Evolutionary conservation across 2,888 invertebrate genomes (phyloP).

Genomic region (Caenorhabditis japonica): DNA sequence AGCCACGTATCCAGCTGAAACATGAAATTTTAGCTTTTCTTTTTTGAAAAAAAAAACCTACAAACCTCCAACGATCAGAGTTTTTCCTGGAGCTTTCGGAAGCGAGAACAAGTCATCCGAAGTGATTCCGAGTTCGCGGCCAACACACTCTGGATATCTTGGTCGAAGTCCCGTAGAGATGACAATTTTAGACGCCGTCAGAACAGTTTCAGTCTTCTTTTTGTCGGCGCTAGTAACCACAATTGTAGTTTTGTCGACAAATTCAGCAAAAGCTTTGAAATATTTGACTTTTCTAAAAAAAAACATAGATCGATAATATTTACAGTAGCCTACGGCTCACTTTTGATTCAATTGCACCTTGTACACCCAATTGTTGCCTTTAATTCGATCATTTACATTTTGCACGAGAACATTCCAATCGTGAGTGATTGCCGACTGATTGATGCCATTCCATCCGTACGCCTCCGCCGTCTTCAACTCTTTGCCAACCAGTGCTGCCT

Average conservation of each 20-base stretch:
- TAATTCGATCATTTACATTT: constrained; percentile 77
- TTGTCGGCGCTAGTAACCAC: constrained; percentile 74
- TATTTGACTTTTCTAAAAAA: constrained; percentile 79
- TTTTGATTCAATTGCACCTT: constrained; percentile 78
- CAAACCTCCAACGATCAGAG: constrained; percentile 81
- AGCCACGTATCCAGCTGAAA: constrained; percentile 79
- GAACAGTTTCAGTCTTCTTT: constrained; percentile 45
- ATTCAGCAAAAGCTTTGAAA: constrained; percentile 79
- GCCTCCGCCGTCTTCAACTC: constrained; percentile 34
- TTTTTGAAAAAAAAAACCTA: no score
- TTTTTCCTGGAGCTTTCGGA: constrained; percentile 79
- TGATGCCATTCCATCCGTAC: constrained; percentile 55
- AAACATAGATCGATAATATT: neutral
- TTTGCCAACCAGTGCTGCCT: constrained; percentile 87
- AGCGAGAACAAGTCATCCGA: constrained; percentile 81
- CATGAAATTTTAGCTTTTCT: no score
- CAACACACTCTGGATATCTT: constrained; percentile 79
- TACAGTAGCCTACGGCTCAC: constrained; percentile 6
- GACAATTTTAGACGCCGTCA: constrained; percentile 79
- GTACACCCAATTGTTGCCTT: constrained; percentile 80
- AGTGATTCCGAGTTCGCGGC: constrained; percentile 80
- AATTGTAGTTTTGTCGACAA: constrained; percentile 79
- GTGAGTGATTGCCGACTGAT: constrained; percentile 41
- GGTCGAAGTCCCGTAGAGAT: constrained; percentile 81
- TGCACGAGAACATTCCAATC: constrained; percentile 78